Evolutionary conservation across 2,888 invertebrate species (phyloP), one percentile per base, ranked within the genome.

Genomic region (Rugalucina vietnamica): DNA sequence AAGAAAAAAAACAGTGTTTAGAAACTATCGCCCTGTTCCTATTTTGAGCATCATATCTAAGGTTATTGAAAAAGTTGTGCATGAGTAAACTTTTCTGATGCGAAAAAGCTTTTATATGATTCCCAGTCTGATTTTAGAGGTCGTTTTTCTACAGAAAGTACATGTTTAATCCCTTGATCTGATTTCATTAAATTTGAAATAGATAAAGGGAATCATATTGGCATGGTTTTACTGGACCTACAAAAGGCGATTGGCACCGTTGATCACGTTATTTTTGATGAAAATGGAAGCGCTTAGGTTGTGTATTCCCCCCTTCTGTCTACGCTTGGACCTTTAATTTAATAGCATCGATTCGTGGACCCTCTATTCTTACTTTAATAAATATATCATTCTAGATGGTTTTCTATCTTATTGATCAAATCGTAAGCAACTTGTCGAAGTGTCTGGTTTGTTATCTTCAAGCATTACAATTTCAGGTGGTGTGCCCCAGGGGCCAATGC

Each of bases 121-220:
- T 60, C 29, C 29, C 60, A 60, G 60, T 60, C 29, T 8, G 60
- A 32, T 8, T 60, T 60, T 60, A 12, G 60, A 60, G 29, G 60
- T 29, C 29, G 60, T 18, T 60, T 60, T 29, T 29, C 27, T 4
- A 60, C 60, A 8, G 60, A 60, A n/a, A n/a, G n/a, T 43, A 29
- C 60, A 27, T 77, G 77, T 71, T 37, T 77, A 0, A 71, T 77
- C 8, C 54, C 60, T 65, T 65, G 60, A 4, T 37, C 65, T 5
- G 37, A 76, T 65, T 76, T 39, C 29, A 65, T 65, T 27, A 49
- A 21, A 10, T 50, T 50, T 37, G n/a, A 49, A 50, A 74, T 74
- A 21, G 50, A 74, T 37, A 74, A 75, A 75, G 75, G 57, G 57
- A 18, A 57, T 74, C 29, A 36, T n/a, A 32, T 60, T 34, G 75